phyloP scores from a whole-genome alignment of 2,113 vertebrate genomes.

The Rutilus rutilus region DNA sequence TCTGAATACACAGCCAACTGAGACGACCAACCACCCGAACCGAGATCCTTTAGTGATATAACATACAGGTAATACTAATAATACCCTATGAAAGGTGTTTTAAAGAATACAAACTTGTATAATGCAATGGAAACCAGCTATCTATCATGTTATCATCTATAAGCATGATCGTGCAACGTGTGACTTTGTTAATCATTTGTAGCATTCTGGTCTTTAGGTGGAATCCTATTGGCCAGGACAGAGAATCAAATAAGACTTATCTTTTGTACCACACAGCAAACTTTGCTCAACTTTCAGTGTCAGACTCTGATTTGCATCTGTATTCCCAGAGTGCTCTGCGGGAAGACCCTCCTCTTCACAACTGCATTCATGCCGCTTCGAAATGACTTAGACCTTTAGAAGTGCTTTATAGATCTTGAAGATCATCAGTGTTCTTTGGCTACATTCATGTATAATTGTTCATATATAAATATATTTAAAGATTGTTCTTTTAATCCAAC shows the following conservation, averaged over 20 bases:
- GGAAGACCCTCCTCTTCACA: background rate
- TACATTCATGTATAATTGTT: background rate
- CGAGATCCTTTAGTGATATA: conserved; percentile 68
- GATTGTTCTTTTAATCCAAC: background rate
- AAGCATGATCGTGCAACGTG: background rate
- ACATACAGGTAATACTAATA: conserved; percentile 51
- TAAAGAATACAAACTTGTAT: background rate
- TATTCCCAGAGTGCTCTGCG: conserved; percentile 35
- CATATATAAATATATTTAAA: background rate
- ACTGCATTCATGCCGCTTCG: background rate
- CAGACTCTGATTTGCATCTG: conserved; percentile 4
- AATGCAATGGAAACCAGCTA: background rate
- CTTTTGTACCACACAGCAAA: conserved; percentile 48
- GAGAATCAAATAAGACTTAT: conserved; percentile 41
- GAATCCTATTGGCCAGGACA: conserved; percentile 1
- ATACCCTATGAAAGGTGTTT: background rate
- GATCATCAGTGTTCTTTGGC: background rate
- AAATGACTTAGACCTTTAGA: background rate
- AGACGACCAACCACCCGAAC: conserved; percentile 46
- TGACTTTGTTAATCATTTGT: conserved; percentile 50
- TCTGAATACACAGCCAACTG: conserved; percentile 12
- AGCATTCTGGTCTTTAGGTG: background rate
- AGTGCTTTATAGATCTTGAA: conserved; percentile 5
- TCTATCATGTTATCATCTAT: background rate
- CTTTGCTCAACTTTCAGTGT: conserved; percentile 46